Evolutionary conservation across 2,888 invertebrate species (phyloP), one percentile per base, ranked within the genome.

Genomic region (Parnassius mnemosyne): DNA sequence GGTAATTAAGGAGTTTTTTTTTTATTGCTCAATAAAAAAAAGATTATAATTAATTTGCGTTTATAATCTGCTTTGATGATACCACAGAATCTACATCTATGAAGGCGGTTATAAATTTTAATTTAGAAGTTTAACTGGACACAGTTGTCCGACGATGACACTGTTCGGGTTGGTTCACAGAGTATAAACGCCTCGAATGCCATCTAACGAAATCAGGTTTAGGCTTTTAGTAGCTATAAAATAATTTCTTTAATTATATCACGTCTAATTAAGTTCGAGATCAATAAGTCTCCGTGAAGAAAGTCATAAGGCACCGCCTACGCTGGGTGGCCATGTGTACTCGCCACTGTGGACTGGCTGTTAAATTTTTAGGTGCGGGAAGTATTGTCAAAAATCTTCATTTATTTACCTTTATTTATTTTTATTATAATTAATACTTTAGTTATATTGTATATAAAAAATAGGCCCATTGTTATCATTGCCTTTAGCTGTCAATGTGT

Each of bases 221-320:
- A 13, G 41, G 12, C 67, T 65, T 63, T 61, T 66, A 65, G 54
- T 65, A 51, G 55, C 54, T 49, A 70, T 71, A 68, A 68, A 69
- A 66, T 69, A 66, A 71, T 73, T 70, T 71, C 65, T 66, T 69
- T 70, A 71, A 71, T 72, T 71, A 73, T 72, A 66, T 69, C 65
- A 69, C 65, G 61, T 73, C 69, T 75, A 73, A 74, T 75, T 71
- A 71, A 69, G 67, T 67, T 63, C 54, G 66, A 49, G 68, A 61
- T 64, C 65, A 70, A 74, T 74, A 70, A 70, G 71, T 73, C 58
- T 72, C 71, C 70, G 57, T 57, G 65, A 61, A 65, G 67, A 65
- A 64, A 67, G 68, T 67, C 73, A 72, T 74, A 74, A 71, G 64
- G 61, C 73, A 72, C 71, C 73, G 69, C 72, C 73, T 73, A 74